Conservation (phyloP, 2,888 invertebrate species). For the Eupithecia pulchellata region DNA sequence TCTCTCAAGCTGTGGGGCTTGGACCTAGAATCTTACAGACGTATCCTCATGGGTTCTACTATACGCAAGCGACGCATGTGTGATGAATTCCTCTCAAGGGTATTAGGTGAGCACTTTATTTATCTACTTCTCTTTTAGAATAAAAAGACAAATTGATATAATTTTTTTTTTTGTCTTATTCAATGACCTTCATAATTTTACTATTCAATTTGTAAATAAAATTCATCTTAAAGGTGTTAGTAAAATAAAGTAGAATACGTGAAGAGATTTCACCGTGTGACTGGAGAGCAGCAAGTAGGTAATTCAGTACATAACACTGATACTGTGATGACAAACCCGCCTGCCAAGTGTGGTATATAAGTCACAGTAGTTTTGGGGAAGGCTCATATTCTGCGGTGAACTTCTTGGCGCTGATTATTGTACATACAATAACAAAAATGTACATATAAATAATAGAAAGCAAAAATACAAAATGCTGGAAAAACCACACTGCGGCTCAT, state of each 20-base stretch:
- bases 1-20: constrained; percentile 99
- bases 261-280: no score
- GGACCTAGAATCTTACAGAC: constrained; percentile 98
- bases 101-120: no score
- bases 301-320: background rate
- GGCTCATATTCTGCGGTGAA: background rate
- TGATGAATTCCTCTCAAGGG: constrained; percentile 98
- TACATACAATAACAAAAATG: background rate
- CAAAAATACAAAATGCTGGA: no score
- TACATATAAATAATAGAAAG: no score
- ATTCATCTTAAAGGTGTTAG: no score
- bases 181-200: no score
- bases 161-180: no score
- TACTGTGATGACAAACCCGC: background rate
- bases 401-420: background rate
- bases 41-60: constrained; percentile 98
- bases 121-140: no score
- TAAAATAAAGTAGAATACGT: background rate
- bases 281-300: no score
- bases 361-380: background rate
- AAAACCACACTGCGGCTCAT: no score
- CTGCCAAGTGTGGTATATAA: background rate
- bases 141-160: no score
- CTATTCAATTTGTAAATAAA: no score
- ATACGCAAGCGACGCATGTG: constrained; percentile 99